Conservation (phyloP, 2,888 invertebrate species). For the Drosophila planitibia region DNA sequence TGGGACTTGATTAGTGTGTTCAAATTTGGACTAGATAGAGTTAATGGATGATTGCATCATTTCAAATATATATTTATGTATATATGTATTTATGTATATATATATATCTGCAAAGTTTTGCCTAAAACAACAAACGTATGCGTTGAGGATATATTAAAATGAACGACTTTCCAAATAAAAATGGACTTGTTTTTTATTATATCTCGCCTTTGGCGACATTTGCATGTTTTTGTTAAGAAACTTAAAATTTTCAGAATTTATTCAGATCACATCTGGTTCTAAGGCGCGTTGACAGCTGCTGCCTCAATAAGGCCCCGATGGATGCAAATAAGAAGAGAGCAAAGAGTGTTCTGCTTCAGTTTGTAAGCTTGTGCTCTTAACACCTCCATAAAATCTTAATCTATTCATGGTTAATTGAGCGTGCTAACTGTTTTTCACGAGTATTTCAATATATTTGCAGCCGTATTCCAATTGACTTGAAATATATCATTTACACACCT, state of each 20-base stretch:
- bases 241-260: background rate
- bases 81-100: background rate
- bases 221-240: background rate
- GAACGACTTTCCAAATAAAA: background rate
- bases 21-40: constrained; percentile 13
- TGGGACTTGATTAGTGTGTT: constrained; percentile 42
- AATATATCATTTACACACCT: constrained; percentile 45
- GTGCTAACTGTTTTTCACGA: constrained; percentile 8
- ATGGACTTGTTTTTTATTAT: background rate
- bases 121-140: background rate
- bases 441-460: constrained; percentile 4
- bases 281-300: background rate
- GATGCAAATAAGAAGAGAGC: background rate
- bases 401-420: constrained; percentile 32
- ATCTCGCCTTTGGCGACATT: background rate
- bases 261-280: background rate
- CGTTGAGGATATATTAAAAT: background rate
- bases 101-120: background rate
- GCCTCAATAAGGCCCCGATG: background rate
- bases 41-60: constrained; percentile 26
- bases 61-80: constrained; percentile 1
- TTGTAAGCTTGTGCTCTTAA: constrained; percentile 27
- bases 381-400: constrained; percentile 30
- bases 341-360: constrained; percentile 25
- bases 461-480: constrained; percentile 8